Evolutionary conservation across 2,797 vertebrate genomes (phyloP), one percentile per base, ranked within the genome.

Genomic region (Micromesistius poutassou): DNA sequence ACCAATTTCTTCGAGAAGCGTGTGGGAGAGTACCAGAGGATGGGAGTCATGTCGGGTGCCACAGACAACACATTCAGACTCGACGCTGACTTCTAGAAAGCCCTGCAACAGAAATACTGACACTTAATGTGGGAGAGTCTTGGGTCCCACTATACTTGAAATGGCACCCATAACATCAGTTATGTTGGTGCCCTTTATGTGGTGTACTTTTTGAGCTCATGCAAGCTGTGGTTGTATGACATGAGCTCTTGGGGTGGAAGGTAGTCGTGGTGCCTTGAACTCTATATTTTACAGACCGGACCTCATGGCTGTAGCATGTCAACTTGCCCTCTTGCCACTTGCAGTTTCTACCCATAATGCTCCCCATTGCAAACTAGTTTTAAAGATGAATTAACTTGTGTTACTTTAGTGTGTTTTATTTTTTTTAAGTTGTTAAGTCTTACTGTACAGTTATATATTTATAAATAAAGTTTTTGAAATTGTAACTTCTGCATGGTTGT

Each of bases 1-100:
- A 99, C 98, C 22, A 99, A 99, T 91, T 99, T 99, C 93, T 99
- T 99, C 84, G 98, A 99, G 94, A 99, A 99, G 93, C 88, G 96
- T 30, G 97, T 98, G 6, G 97, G 96, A 40, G 96, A 99, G 89
- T 99, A 99, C 88, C 98, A 99, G 93, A 94, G 95, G 85, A 98
- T 99, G 97, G 97, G 97, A 3, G 97, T 99, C 10, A 98, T 98
- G 98, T 95, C 96, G 0, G 95, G 94, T 0, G 6, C 95, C 4
- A 92, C 91, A 0, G 97, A 97, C 88, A 97, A 96, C 88, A 92
- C 95, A 14, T 99, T 99, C 87, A 96, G 95, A 30, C 90, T 98
- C 86, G 97, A 99, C 85, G 97, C 97, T 0, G 97, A 99, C 81
- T 99, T 99, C 85, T 99, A 89, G 94, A 76, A 9, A 0, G 22